Base-by-base conservation (phyloP, 1,140 invertebrate genomes). In the Galleria mellonella region DNA sequence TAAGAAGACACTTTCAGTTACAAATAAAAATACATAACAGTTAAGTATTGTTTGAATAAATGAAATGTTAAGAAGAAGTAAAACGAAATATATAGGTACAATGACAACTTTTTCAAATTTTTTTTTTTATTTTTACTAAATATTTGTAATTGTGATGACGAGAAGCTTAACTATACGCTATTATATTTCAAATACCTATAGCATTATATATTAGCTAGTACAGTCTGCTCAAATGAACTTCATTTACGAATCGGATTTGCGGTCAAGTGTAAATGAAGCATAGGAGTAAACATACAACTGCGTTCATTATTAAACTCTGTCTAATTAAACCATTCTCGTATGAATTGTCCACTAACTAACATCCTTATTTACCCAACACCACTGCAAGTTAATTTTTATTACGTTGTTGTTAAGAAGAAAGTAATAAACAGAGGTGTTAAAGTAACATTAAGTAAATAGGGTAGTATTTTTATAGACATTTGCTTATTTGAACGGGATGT, bases 311-410 rank as follows among this genome's bases (percentile, higher is more conserved):
- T 37, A 51, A 43, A 30, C 49, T 37, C 43, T 54, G 57, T 57
- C 59, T 73, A 73, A 75, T 74, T 77, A 71, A 72, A 69, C 59
- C 46, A 58, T 59, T 62, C 46, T 58, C 46, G 55, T 55, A 66
- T 57, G 56, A 72, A 69, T 66, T 63, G 70, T 64, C 55, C 43
- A 51, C 55, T 62, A 57, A 61, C 45, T 47, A 58, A 57, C 71
- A 69, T 77, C 73, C 73, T 72, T 67, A 57, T 76, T 69, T 70
- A 62, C 59, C 55, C 51, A 50, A 47, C 28, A 31, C 23, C 49
- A 43, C 54, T n/a, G n/a, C n/a, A n/a, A 23, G 17, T 23, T 23
- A 23, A 23, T 23, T 23, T 62, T 52, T 51, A 51, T 51, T 46
- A 48, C 52, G 43, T 53, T 38, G 43, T 38, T 31, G 39, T 43